Evolutionary conservation across 2,113 vertebrate species (phyloP).

Genomic region (Scomber colias): DNA sequence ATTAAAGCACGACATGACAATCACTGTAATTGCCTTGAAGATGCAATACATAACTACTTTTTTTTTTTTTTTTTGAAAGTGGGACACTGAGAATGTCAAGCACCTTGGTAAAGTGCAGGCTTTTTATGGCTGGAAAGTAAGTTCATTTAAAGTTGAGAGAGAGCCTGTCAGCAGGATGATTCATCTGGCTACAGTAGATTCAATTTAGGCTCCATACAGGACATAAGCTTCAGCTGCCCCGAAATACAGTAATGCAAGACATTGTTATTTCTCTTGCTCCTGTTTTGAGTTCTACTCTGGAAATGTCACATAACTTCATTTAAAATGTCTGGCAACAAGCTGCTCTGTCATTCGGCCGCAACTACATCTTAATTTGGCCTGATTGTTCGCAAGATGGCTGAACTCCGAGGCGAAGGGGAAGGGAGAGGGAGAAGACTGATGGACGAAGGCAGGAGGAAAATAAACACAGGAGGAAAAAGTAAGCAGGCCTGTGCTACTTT

Average conservation of each 20-base stretch:
- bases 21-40: constrained; percentile 54
- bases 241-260: background rate
- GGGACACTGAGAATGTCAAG: background rate
- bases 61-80: constrained; percentile 11
- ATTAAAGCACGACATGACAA: constrained; percentile 51
- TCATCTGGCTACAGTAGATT: background rate
- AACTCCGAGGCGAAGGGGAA: constrained; percentile 10
- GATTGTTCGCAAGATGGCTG: constrained; percentile 52
- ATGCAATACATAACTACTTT: constrained; percentile 3
- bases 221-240: background rate
- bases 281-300: constrained; percentile 1
- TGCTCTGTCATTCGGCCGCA: constrained; percentile 31
- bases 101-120: background rate
- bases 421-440: constrained; percentile 32
- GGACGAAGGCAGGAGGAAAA: constrained; percentile 63
- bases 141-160: constrained; percentile 11
- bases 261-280: background rate
- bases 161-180: constrained; percentile 18
- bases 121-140: constrained; percentile 1
- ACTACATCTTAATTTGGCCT: constrained; percentile 57
- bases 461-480: constrained; percentile 61
- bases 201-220: background rate
- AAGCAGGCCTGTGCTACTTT: constrained; percentile 50
- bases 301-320: constrained; percentile 36
- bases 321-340: constrained; percentile 35